Base-by-base conservation (phyloP, 2,113 vertebrate species). In the Phasianus colchicus region DNA sequence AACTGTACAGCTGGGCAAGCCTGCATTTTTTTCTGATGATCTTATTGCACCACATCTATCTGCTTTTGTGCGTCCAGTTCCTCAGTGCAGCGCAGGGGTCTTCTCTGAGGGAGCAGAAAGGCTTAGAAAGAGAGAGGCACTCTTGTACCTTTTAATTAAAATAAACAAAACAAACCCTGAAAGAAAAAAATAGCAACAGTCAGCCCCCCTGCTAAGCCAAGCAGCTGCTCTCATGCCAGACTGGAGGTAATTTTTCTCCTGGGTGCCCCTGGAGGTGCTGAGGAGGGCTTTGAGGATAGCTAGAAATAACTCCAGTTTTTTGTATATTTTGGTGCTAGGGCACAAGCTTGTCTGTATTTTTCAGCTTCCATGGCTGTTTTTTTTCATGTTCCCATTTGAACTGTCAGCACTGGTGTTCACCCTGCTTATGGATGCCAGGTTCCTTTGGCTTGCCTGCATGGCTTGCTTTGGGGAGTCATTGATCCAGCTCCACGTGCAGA, bases 401-500 rank as follows among this genome's bases (percentile, higher is more conserved):
- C 29, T 36, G 27, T 90, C 9, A 1, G 47, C 2, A 0, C 54
- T 38, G 64, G 11, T 73, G 54, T 80, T 90, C 14, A 4, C 72
- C 52, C 32, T 83, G 16, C 34, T 55, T 21, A 2, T 1, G 18
- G 52, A 4, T 61, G 64, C 83, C 63, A 65, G 7, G 32, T 79
- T 50, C 2, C 1, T 85, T 80, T 90, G 95, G 40, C 21, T 42
- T 55, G 34, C 72, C 61, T 1, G 0, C 11, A 18, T 22, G 45
- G 50, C 89, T 86, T 57, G 15, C 45, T 66, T 16, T 2, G 3
- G 25, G 76, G 20, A 47, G 69, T 40, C 73, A 73, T 92, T 47
- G 29, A 61, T 50, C 11, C 36, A 17, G 40, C 55, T 73, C 69
- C 27, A 24, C 0, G 0, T 32, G 34, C 0, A 0, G 32, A 4